Evolutionary conservation across 1,140 invertebrate species (phyloP).

Genomic region (Bombus affinis): DNA sequence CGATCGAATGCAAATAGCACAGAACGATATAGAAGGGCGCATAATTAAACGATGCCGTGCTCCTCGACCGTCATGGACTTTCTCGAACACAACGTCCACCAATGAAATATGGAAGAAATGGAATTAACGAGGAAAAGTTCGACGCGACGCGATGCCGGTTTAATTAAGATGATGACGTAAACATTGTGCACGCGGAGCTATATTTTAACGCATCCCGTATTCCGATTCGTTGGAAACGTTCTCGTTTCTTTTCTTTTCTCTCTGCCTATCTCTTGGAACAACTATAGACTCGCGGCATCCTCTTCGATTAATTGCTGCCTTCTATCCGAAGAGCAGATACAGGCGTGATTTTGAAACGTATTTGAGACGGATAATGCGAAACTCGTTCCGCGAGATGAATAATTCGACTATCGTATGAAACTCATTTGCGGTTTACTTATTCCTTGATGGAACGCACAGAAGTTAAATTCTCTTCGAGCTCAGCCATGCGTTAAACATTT

Average conservation of each 20-base stretch:
- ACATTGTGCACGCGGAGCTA: background rate
- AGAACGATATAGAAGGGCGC: background rate
- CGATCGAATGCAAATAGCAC: background rate
- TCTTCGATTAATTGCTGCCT: conserved; percentile 11
- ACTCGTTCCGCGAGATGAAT: background rate
- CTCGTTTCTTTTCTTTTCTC: background rate
- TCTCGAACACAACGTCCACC: background rate
- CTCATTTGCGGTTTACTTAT: background rate
- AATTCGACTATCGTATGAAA: conserved; percentile 10
- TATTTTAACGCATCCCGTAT: conserved; percentile 21
- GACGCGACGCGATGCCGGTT: conserved; percentile 4
- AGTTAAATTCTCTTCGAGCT: background rate
- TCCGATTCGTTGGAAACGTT: background rate
- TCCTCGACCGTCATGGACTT: background rate
- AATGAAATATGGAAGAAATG: conserved; percentile 16
- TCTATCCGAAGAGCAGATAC: background rate
- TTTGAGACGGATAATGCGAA: background rate
- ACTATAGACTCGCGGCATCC: background rate
- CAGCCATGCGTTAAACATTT: background rate
- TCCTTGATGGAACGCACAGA: background rate
- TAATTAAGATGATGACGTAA: conserved; percentile 41
- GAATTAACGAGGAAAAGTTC: conserved; percentile 45
- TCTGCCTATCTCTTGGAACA: background rate
- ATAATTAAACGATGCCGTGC: conserved; percentile 23
- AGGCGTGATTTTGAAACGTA: background rate